Evolutionary conservation across 2,888 invertebrate genomes (phyloP).

Genomic region (Chrysolina americana): DNA sequence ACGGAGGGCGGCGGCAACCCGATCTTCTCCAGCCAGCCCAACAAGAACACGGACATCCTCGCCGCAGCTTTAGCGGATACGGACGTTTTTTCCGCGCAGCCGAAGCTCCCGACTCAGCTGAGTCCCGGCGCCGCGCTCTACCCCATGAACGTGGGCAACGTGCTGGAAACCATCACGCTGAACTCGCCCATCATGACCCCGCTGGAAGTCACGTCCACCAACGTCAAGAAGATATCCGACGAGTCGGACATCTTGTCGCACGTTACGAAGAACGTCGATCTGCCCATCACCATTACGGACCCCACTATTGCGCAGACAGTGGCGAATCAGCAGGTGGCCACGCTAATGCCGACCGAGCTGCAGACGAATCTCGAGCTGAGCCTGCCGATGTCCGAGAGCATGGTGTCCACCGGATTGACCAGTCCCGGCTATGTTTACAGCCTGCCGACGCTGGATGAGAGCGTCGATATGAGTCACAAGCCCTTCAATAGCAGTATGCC

Average conservation of each 20-base stretch:
- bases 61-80: conserved; percentile 84
- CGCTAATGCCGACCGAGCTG: conserved; percentile 62
- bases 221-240: conserved; percentile 66
- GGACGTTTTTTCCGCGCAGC: conserved; percentile 77
- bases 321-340: conserved; percentile 64
- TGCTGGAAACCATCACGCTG: conserved; percentile 83
- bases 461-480: conserved; percentile 66
- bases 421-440: conserved; percentile 66
- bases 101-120: conserved; percentile 68
- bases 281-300: conserved; percentile 84
- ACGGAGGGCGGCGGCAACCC: conserved; percentile 62
- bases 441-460: conserved; percentile 64
- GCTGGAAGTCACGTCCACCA: conserved; percentile 77
- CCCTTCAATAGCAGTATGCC: conserved; percentile 73
- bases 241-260: conserved; percentile 62
- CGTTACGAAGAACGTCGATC: conserved; percentile 79
- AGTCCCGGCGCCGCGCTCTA: conserved; percentile 76
- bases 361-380: conserved; percentile 75
- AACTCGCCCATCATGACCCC: conserved; percentile 89
- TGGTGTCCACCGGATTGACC: conserved; percentile 64
- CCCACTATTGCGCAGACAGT: conserved; percentile 78
- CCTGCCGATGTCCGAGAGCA: conserved; percentile 78
- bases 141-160: conserved; percentile 74
- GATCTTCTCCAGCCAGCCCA: conserved; percentile 62
- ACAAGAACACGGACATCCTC: conserved; percentile 78